Conservation (phyloP, 2,113 vertebrate genomes). For the Pholis gunnellus region DNA sequence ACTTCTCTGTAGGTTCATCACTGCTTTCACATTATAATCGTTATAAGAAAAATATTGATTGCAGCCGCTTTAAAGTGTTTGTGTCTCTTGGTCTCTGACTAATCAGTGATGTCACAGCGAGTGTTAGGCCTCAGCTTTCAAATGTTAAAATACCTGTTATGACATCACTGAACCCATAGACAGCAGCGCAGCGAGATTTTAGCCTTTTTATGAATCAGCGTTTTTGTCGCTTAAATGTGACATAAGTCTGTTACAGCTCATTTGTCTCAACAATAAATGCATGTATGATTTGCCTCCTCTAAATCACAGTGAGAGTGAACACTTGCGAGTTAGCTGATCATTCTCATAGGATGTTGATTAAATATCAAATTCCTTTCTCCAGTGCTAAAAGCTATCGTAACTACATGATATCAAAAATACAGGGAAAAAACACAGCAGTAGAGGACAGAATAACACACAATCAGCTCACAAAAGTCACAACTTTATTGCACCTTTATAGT, state of each 20-base stretch:
- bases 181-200: not conserved
- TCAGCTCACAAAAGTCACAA: slow-evolving; percentile 79
- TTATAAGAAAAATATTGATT: not conserved
- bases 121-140: not conserved
- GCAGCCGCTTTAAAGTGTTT: not conserved
- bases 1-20: not conserved
- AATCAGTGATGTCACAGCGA: not conserved
- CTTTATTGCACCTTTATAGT: slow-evolving; percentile 86
- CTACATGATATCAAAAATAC: not conserved
- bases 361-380: not conserved
- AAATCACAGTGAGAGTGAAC: not conserved
- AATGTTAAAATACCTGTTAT: not conserved
- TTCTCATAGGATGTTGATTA: not conserved
- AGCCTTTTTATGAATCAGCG: not conserved
- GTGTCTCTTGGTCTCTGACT: too few species aligned
- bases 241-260: not conserved
- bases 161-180: not conserved
- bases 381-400: not conserved
- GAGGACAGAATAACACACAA: slow-evolving; percentile 18
- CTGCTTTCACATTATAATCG: not conserved
- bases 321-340: too few species aligned
- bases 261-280: not conserved
- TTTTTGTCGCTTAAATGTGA: not conserved
- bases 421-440: not conserved
- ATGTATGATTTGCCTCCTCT: not conserved